A percentile compares a stretch with the other conserved stretches of the same genome.
phyloP scores from a whole-genome alignment of 35 echinoderm and acorn worm species.

The Chiridota heheva region DNA sequence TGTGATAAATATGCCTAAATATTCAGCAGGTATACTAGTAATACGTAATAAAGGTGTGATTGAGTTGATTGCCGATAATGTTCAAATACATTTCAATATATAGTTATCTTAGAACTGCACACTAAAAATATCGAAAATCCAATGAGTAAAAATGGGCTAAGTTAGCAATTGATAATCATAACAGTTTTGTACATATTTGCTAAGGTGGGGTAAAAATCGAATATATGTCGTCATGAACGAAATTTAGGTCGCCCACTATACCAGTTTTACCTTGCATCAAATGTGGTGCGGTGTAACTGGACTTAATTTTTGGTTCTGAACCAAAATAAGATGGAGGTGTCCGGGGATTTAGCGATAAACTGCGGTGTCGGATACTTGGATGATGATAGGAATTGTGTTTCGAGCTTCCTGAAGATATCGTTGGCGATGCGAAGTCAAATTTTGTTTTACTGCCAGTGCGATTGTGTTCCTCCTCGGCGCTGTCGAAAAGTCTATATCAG shows the following conservation, averaged over 20 bases:
- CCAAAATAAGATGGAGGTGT: conserved; percentile 45
- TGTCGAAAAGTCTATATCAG: conserved; percentile 74
- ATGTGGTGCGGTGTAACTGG: conserved; percentile 82
- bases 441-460: neutral
- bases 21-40: too few relatives aligned
- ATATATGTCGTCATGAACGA: too few relatives aligned
- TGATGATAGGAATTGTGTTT: too few relatives aligned
- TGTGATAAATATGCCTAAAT: too few relatives aligned
- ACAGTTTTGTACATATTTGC: too few relatives aligned
- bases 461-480: conserved; percentile 69
- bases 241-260: too few relatives aligned
- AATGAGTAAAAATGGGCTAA: neutral
- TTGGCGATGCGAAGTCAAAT: conserved; percentile 29
- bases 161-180: neutral
- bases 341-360: conserved; percentile 39
- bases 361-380: conserved; percentile 36
- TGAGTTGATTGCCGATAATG: too few relatives aligned
- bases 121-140: neutral
- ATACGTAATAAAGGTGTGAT: too few relatives aligned
- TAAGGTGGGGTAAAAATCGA: too few relatives aligned
- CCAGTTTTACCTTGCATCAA: conserved; percentile 58
- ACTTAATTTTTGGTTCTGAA: conserved; percentile 49
- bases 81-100: too few relatives aligned
- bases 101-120: conserved; percentile 49
- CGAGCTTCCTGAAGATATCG: neutral